phyloP scores from a whole-genome alignment of 2,888 invertebrate genomes.

The Andrena praecox region DNA sequence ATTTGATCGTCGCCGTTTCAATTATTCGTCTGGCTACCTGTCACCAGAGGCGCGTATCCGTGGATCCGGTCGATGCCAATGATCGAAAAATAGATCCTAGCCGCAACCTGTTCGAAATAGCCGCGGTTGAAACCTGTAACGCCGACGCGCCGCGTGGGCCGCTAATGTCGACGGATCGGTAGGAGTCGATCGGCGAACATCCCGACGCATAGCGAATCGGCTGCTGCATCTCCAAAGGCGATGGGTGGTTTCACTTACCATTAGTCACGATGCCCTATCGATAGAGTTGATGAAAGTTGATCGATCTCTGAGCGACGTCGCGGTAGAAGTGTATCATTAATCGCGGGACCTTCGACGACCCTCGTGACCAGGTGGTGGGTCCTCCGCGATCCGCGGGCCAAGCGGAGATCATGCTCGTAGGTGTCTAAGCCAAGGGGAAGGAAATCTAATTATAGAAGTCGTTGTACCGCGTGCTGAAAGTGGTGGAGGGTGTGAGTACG shows the following conservation, averaged over 20 bases:
- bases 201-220: background rate
- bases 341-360: background rate
- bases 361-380: conserved; percentile 37
- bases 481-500: conserved; percentile 76
- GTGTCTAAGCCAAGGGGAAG: conserved; percentile 74
- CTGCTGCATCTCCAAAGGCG: background rate
- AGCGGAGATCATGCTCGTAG: conserved; percentile 64
- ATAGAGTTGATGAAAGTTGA: background rate
- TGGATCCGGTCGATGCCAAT: conserved; percentile 70
- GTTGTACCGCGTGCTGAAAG: conserved; percentile 75
- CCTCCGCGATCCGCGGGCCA: conserved; percentile 41
- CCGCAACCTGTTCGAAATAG: conserved; percentile 76
- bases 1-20: conserved; percentile 69
- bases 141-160: conserved; percentile 18
- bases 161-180: conserved; percentile 47
- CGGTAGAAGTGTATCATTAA: conserved; percentile 6
- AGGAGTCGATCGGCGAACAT: background rate
- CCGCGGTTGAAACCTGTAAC: conserved; percentile 66
- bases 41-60: conserved; percentile 65
- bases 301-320: conserved; percentile 6
- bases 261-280: conserved; percentile 1
- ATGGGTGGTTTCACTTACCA: background rate
- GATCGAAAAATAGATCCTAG: conserved; percentile 73
- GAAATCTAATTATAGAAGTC: conserved; percentile 82
- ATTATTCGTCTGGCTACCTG: conserved; percentile 70